A percentile compares a stretch with the other conserved stretches of the same genome.
Conservation (phyloP, 2,888 invertebrate species). For the Ceratothoa steindachneri region DNA sequence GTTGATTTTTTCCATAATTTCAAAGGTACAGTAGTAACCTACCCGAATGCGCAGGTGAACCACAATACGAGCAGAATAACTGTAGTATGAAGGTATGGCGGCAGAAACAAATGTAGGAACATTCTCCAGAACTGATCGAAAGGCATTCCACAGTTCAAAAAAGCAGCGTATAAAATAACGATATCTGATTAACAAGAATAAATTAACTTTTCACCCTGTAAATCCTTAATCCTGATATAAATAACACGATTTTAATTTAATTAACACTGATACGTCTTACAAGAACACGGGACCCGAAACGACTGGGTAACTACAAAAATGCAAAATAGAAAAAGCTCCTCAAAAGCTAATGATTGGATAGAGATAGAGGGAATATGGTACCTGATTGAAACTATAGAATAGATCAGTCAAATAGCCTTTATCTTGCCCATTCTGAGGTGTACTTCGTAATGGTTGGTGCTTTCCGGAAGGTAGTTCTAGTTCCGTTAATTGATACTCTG, state of each 20-base stretch:
- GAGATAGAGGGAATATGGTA: too few relatives aligned
- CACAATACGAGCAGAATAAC: conserved; percentile 61
- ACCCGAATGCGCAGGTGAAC: conserved; percentile 60
- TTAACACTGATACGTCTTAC: too few relatives aligned
- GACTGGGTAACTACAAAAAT: too few relatives aligned
- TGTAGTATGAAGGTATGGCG: conserved; percentile 63
- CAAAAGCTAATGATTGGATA: too few relatives aligned
- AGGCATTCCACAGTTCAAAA: conserved; percentile 33
- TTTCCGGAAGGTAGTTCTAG: conserved; percentile 63
- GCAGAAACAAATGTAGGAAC: conserved; percentile 65
- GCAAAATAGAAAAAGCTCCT: too few relatives aligned
- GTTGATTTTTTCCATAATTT: too few relatives aligned
- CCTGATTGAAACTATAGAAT: conserved; percentile 56
- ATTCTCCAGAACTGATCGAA: conserved; percentile 65
- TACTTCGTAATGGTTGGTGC: conserved; percentile 40
- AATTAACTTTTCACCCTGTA: too few relatives aligned
- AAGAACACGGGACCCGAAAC: too few relatives aligned
- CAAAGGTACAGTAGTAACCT: too few relatives aligned
- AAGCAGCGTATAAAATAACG: not conserved
- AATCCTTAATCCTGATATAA: too few relatives aligned
- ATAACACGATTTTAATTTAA: too few relatives aligned
- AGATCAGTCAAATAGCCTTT: conserved; percentile 57
- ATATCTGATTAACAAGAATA: too few relatives aligned
- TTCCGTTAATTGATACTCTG: conserved; percentile 64
- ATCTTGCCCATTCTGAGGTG: conserved; percentile 57